Percentiles rank a stretch among this genome's conserved stretches.
phyloP scores from a whole-genome alignment of 2,888 invertebrate genomes.

The Chrysolina haemoptera region DNA sequence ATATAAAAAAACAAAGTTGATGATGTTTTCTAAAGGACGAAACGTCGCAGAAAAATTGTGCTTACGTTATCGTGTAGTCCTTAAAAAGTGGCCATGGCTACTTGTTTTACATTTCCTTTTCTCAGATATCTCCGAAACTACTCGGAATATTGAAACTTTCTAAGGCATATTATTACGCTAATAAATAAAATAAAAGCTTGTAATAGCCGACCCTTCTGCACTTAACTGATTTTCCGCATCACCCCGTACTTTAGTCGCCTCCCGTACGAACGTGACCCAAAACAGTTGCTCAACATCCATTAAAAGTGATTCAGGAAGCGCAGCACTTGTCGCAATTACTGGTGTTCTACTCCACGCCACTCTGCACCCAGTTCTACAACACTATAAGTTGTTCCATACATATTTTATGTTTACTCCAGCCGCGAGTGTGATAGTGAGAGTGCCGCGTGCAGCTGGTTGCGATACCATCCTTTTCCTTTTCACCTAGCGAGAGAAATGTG shows the following conservation, averaged over 20 bases:
- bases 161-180: too few species aligned
- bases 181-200: too few species aligned
- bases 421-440: slow-evolving; percentile 38
- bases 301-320: slow-evolving; percentile 43
- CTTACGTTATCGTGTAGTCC: too few species aligned
- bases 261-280: slow-evolving; percentile 15
- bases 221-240: neutral
- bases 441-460: slow-evolving; percentile 29
- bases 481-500: slow-evolving; percentile 15
- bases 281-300: slow-evolving; percentile 38
- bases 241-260: neutral
- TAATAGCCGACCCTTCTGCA: too few species aligned
- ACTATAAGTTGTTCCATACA: slow-evolving; percentile 42
- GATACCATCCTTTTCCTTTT: slow-evolving; percentile 35
- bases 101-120: too few species aligned
- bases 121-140: too few species aligned
- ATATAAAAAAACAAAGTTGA: too few species aligned
- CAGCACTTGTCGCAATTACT: slow-evolving; percentile 45
- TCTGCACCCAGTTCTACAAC: slow-evolving; percentile 15
- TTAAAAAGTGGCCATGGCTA: too few species aligned
- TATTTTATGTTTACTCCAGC: slow-evolving; percentile 43
- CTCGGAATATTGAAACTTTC: too few species aligned
- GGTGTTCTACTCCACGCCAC: slow-evolving; percentile 38
- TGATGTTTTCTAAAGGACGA: too few species aligned
- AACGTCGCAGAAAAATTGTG: too few species aligned